Evolutionary conservation across 2,797 vertebrate species (phyloP).

Genomic region (Enteromius fasciolatus): DNA sequence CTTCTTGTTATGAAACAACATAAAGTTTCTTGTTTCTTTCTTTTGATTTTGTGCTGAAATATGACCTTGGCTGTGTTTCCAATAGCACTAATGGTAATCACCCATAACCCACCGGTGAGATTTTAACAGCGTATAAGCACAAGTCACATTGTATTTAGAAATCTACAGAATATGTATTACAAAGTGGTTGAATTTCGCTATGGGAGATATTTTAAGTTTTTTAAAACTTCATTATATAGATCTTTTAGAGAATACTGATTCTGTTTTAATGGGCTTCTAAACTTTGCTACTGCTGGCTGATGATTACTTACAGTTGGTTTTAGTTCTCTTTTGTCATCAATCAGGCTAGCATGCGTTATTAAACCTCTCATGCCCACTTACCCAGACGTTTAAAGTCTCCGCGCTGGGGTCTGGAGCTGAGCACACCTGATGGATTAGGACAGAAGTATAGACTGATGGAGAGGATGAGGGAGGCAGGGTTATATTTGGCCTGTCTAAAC

Average conservation of each 20-base stretch:
- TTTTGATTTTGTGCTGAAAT: background rate
- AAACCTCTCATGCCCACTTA: conserved; percentile 32
- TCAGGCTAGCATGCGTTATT: conserved; percentile 18
- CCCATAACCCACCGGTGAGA: background rate
- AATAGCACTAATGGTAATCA: background rate
- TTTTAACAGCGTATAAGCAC: background rate
- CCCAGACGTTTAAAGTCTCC: conserved; percentile 36
- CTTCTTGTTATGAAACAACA: background rate
- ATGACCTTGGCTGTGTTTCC: background rate
- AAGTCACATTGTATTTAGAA: background rate
- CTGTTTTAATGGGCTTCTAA: background rate
- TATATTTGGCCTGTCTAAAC: conserved; percentile 54
- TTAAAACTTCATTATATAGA: background rate
- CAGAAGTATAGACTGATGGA: conserved; percentile 48
- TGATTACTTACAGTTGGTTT: conserved; percentile 5
- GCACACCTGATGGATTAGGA: conserved; percentile 38
- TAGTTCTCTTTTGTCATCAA: background rate
- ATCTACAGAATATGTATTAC: background rate
- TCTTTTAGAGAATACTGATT: background rate
- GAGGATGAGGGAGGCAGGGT: conserved; percentile 47
- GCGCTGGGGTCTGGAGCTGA: conserved; percentile 4
- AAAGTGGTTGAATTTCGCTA: background rate
- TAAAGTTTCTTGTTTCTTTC: background rate
- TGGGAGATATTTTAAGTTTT: background rate
- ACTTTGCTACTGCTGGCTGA: background rate